phyloP scores from a whole-genome alignment of 1,140 invertebrate species.

The Reticulitermes speratus region DNA sequence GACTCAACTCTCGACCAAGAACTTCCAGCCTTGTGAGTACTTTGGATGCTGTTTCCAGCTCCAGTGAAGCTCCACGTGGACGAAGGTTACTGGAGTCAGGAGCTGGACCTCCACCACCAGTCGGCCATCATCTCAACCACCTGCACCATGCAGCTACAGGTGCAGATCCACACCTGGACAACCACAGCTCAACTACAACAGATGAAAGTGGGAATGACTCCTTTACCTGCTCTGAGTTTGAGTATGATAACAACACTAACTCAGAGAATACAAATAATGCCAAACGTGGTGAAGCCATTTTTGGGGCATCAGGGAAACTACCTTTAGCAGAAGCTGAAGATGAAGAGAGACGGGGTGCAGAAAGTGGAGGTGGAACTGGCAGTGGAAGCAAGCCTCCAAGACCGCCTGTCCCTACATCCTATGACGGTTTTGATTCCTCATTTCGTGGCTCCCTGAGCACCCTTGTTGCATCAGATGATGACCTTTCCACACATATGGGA shows the following conservation, averaged over 20 bases:
- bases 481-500: constrained; percentile 71
- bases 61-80: constrained; percentile 77
- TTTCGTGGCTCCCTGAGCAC: constrained; percentile 91
- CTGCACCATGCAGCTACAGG: constrained; percentile 50
- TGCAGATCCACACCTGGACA: constrained; percentile 52
- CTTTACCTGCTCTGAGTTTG: constrained; percentile 97
- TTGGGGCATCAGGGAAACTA: constrained; percentile 66
- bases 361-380: constrained; percentile 51
- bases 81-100: constrained; percentile 45
- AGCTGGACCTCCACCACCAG: constrained; percentile 47
- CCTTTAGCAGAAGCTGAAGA: constrained; percentile 66
- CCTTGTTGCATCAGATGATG: constrained; percentile 88
- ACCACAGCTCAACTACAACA: constrained; percentile 78
- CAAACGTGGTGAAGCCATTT: not conserved
- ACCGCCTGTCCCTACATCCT: constrained; percentile 62
- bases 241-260: constrained; percentile 88
- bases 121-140: constrained; percentile 55
- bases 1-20: constrained; percentile 80
- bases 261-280: constrained; percentile 42
- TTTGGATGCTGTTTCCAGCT: constrained; percentile 87
- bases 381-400: constrained; percentile 61
- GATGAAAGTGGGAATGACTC: constrained; percentile 96
- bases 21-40: constrained; percentile 89
- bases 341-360: constrained; percentile 58
- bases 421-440: constrained; percentile 90